Conservation (phyloP, 2,888 invertebrate genomes). For the Stenurella melanura region DNA sequence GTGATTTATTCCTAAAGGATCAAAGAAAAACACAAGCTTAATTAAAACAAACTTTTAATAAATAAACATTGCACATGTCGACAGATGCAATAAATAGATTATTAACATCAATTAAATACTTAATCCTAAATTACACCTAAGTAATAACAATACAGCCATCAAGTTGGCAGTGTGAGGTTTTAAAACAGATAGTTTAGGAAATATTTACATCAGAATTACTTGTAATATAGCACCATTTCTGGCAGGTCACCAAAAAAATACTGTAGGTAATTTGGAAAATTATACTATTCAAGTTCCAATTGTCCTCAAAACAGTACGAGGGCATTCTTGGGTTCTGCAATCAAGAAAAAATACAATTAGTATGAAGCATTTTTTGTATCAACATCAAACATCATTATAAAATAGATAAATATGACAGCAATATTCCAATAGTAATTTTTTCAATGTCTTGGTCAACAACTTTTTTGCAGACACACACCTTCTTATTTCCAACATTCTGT, state of each 20-base stretch:
- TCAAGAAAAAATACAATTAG: constrained; percentile 11
- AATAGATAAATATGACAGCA: too few species aligned
- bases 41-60: constrained; percentile 63
- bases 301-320: constrained; percentile 25
- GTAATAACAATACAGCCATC: constrained; percentile 35
- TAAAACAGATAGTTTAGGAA: constrained; percentile 30
- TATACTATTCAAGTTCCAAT: constrained; percentile 21
- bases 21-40: constrained; percentile 39
- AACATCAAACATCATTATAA: neutral
- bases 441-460: too few species aligned
- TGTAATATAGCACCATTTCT: constrained; percentile 28
- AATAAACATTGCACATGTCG: constrained; percentile 65
- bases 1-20: neutral
- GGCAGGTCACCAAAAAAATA: constrained; percentile 11
- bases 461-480: too few species aligned
- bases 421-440: too few species aligned
- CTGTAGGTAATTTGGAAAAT: constrained; percentile 37
- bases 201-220: constrained; percentile 49
- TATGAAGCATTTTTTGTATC: neutral
- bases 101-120: constrained; percentile 59
- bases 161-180: constrained; percentile 43
- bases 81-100: constrained; percentile 59
- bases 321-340: constrained; percentile 25
- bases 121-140: constrained; percentile 40
- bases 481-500: too few species aligned